Percentiles rank a stretch among this genome's conserved stretches.
phyloP scores from a whole-genome alignment of 2,888 invertebrate genomes.

The Augochlorella aurata region DNA sequence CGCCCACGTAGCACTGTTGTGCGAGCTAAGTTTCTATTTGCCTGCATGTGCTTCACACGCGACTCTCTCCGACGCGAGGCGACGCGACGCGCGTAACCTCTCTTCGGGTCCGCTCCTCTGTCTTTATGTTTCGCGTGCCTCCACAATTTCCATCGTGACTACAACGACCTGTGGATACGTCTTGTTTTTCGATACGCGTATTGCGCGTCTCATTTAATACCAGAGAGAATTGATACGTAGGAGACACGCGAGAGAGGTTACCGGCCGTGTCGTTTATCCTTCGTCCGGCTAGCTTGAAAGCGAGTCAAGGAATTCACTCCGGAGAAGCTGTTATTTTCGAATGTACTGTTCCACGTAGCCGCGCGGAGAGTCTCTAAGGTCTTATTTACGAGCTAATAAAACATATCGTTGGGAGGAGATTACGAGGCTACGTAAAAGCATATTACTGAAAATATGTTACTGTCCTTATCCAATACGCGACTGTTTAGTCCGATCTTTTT shows the following conservation, averaged over 20 bases:
- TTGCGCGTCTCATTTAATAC: slow-evolving; percentile 54
- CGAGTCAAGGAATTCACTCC: slow-evolving; percentile 51
- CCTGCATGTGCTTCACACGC: slow-evolving; percentile 59
- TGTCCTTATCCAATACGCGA: neutral
- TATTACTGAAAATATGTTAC: slow-evolving; percentile 19
- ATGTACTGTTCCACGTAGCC: slow-evolving; percentile 25
- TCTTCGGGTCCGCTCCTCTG: slow-evolving; percentile 24
- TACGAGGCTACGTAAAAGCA: slow-evolving; percentile 17
- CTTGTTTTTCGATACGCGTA: slow-evolving; percentile 48
- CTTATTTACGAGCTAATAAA: slow-evolving; percentile 47
- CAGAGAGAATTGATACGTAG: slow-evolving; percentile 45
- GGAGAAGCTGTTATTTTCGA: slow-evolving; percentile 53
- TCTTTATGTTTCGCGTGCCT: slow-evolving; percentile 50
- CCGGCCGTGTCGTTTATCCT: slow-evolving; percentile 46
- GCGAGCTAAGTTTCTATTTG: slow-evolving; percentile 63
- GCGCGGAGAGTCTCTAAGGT: slow-evolving; percentile 25
- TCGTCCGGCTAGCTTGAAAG: slow-evolving; percentile 47
- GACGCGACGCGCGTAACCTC: neutral
- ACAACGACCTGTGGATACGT: slow-evolving; percentile 42
- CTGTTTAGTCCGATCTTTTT: neutral
- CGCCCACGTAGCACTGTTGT: slow-evolving; percentile 36
- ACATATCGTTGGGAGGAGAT: slow-evolving; percentile 27
- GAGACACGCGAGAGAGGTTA: slow-evolving; percentile 47
- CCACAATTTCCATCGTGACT: slow-evolving; percentile 39
- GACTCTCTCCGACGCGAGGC: slow-evolving; percentile 30